Evolutionary conservation across 2,888 invertebrate species (phyloP).

Genomic region (Zygogramma bicolorata): DNA sequence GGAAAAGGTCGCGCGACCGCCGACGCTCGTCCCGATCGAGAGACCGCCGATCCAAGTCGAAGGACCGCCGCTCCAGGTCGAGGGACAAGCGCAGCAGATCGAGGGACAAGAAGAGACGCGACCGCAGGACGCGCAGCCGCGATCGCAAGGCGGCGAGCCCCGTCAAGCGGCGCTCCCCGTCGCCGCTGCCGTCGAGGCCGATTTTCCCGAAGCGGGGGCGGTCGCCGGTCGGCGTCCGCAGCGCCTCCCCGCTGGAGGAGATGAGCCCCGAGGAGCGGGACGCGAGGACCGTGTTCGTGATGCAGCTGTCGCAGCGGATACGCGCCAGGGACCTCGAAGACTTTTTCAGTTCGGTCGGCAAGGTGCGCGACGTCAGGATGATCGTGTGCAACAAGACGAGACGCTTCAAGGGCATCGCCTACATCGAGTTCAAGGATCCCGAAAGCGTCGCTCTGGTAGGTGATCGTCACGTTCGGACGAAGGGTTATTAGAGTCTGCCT

Average conservation of each 20-base stretch:
- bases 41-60: constrained; percentile 58
- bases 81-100: constrained; percentile 66
- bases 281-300: constrained; percentile 98
- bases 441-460: constrained; percentile 95
- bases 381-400: constrained; percentile 99
- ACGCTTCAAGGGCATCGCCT: constrained; percentile 99
- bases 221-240: constrained; percentile 64
- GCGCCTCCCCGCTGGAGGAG: constrained; percentile 76
- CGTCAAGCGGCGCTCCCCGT: constrained; percentile 49
- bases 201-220: constrained; percentile 41
- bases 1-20: constrained; percentile 55
- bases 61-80: constrained; percentile 53
- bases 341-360: constrained; percentile 98
- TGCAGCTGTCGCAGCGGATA: constrained; percentile 96
- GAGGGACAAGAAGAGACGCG: constrained; percentile 49
- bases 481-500: too few relatives aligned
- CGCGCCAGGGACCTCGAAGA: constrained; percentile 96
- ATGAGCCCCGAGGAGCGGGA: constrained; percentile 97
- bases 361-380: constrained; percentile 96
- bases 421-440: constrained; percentile 98
- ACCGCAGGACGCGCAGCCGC: constrained; percentile 48
- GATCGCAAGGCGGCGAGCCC: constrained; percentile 48
- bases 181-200: constrained; percentile 39
- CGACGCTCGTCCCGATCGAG: constrained; percentile 51
- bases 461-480: constrained; percentile 40